Conservation (phyloP, 2,113 vertebrate genomes). For the Nannobrachium achirus region DNA sequence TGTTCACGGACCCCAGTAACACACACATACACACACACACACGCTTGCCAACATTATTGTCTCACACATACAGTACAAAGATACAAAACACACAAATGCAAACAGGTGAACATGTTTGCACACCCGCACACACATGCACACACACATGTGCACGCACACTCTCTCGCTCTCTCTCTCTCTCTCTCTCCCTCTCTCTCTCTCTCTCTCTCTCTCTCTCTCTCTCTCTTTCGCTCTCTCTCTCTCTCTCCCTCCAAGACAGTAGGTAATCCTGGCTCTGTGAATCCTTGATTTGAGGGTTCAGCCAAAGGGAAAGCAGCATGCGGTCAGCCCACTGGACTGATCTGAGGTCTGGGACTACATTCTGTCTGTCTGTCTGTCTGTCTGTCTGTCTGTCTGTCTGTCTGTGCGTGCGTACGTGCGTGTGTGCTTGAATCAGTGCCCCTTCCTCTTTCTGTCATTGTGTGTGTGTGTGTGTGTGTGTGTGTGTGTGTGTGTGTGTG, state of each 20-base stretch:
- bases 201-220: background rate
- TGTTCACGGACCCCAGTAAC: no score
- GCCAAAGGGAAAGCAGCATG: slow-evolving; percentile 71
- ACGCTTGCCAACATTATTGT: no score
- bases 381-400: slow-evolving; percentile 20
- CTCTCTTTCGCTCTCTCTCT: slow-evolving; percentile 1
- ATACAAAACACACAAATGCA: background rate
- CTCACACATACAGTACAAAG: no score
- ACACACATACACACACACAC: no score
- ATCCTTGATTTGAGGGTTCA: slow-evolving; percentile 70
- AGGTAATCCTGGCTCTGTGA: slow-evolving; percentile 65
- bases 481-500: slow-evolving; percentile 17
- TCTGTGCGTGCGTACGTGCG: background rate
- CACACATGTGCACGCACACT: background rate
- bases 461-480: slow-evolving; percentile 20
- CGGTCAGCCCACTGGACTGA: slow-evolving; percentile 54
- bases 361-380: slow-evolving; percentile 7
- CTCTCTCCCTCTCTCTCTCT: background rate
- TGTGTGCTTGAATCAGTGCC: background rate
- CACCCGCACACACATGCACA: background rate
- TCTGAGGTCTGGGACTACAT: slow-evolving; percentile 38
- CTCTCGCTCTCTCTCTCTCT: no score
- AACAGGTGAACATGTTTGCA: slow-evolving; percentile 1
- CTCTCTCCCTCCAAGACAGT: slow-evolving; percentile 25
- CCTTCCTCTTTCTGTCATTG: no score